Conservation (phyloP, 2,888 invertebrate species). For the Euzetes globulus region DNA sequence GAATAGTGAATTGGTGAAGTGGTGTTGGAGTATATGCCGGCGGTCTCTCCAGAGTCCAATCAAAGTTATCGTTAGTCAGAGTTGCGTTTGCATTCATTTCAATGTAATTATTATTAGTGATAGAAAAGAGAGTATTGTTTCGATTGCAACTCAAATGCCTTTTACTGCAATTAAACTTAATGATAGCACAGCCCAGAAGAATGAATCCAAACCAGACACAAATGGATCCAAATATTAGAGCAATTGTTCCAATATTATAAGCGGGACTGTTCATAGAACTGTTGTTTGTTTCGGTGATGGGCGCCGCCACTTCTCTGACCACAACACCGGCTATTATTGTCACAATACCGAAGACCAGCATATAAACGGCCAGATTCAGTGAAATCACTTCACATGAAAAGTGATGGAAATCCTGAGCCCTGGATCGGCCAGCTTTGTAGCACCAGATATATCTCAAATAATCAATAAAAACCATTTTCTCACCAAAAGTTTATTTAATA, state of each 20-base stretch:
- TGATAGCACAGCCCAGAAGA: background rate
- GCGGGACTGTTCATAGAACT: background rate
- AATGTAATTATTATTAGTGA: background rate
- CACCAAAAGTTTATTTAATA: too few species aligned
- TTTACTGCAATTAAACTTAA: background rate
- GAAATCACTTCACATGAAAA: background rate
- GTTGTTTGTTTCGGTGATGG: background rate
- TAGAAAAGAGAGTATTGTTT: background rate
- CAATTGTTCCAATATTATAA: background rate
- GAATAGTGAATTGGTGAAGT: too few species aligned
- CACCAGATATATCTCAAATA: slow-evolving; percentile 2
- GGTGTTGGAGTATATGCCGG: background rate
- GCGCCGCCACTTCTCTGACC: background rate
- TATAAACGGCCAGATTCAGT: background rate
- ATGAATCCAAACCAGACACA: slow-evolving; percentile 1
- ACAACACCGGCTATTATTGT: background rate
- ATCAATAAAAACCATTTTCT: background rate
- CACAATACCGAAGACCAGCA: background rate
- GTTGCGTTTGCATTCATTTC: background rate
- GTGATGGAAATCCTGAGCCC: background rate
- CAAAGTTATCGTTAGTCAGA: background rate
- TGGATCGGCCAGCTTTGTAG: background rate
- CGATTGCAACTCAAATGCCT: background rate
- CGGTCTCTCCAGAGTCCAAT: slow-evolving; percentile 10
- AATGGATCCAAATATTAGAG: background rate